Base-by-base conservation (phyloP, 1,140 invertebrate genomes). In the Episyrphus balteatus region DNA sequence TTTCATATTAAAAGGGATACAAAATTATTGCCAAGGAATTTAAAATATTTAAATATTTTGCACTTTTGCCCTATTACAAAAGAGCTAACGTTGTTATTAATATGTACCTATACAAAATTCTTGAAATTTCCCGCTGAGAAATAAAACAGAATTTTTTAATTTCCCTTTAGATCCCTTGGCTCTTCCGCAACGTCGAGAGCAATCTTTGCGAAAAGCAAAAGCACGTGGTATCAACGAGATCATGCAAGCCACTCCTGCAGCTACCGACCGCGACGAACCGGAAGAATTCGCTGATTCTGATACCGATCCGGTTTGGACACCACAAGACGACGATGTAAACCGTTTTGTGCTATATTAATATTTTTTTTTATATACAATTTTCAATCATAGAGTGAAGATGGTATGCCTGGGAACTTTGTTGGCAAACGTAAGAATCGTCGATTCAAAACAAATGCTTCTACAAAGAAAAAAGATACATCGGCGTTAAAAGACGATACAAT, bases 231-330 rank as follows among this genome's bases (percentile, higher is more conserved):
- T 67, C 55, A 67, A 66, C 46, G 57, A 57, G 31, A 47, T 63
- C 31, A 57, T 62, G 18, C 19, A 6, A 38, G 21, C 12, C 34
- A 47, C 17, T 41, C 49, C 19, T 14, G 11, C 36, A 21, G 39
- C 49, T 17, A 51, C 39, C 42, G 53, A 51, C 46, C 55, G 57
- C 42, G 58, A 59, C 43, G 59, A 75, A 47, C 70, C 70, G 10
- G 60, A 64, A 37, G 73, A 75, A 55, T 76, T 75, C 54, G 65
- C 69, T 33, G 78, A 83, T 64, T 82, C 80, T 8, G 81, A 83
- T 63, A 78, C 76, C 11, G 81, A 84, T 74, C 82, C 81, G 10
- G 81, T 80, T 8, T 85, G 82, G 82, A 82, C 79, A 15, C 82
- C 82, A 7, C 74, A 75, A 42, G 71, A 73, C 21, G 79, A 77